Conservation (phyloP, 2,113 vertebrate species). For the Cynocephalus volans region DNA sequence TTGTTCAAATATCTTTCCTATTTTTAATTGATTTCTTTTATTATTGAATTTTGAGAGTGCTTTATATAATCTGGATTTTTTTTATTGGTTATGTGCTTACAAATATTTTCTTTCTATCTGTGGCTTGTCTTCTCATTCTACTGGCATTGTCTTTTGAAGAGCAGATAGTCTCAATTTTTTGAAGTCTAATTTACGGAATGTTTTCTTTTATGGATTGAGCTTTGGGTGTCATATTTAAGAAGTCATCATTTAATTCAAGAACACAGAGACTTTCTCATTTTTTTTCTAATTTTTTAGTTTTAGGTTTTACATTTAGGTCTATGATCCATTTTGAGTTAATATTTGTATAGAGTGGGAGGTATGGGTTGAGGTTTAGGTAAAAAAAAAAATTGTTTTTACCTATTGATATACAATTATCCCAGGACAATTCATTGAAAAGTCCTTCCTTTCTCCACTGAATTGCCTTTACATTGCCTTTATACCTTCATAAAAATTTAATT, state of each 20-base stretch:
- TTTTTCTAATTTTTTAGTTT: background rate
- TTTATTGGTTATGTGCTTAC: background rate
- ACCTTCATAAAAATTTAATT: background rate
- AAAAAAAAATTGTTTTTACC: background rate
- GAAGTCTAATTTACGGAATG: background rate
- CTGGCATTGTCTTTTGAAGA: background rate
- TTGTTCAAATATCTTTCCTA: background rate
- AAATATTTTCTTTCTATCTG: background rate
- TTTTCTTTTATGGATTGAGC: background rate
- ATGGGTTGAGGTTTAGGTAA: background rate
- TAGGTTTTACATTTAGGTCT: background rate
- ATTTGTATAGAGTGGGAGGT: background rate
- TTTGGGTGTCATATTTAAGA: background rate
- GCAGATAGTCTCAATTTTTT: background rate
- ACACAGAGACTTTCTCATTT: background rate
- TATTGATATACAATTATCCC: background rate
- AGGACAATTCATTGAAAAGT: background rate
- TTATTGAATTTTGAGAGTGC: background rate
- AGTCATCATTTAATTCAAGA: constrained; percentile 1
- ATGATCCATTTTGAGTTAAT: background rate
- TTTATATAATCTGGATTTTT: background rate
- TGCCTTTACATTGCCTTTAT: background rate
- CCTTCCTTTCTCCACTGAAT: background rate
- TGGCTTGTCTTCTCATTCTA: background rate
- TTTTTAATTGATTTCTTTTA: background rate